Conservation (phyloP, 2,113 vertebrate species). For the Aythya baeri region DNA sequence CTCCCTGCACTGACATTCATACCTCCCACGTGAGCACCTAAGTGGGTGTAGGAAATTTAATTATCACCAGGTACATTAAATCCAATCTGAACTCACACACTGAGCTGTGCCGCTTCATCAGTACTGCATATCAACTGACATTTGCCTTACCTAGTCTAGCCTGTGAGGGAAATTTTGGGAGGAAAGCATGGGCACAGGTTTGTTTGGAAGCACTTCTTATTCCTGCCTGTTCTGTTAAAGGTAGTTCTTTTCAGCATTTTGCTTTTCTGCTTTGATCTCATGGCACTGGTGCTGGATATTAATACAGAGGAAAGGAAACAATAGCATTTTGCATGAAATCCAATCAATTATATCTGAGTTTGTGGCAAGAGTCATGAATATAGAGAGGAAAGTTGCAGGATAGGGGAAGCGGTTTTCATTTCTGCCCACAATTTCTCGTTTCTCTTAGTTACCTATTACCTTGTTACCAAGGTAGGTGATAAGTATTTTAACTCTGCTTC, state of each 20-base stretch:
- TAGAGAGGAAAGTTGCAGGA: background rate
- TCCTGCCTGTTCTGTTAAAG: background rate
- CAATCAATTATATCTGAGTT: background rate
- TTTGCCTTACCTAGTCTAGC: background rate
- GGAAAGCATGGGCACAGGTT: background rate
- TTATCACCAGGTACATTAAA: background rate
- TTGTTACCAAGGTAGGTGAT: background rate
- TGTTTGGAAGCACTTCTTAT: background rate
- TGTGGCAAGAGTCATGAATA: background rate
- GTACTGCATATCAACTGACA: background rate
- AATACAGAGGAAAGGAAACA: background rate
- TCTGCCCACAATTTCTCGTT: background rate
- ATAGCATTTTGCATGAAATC: background rate
- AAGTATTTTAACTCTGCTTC: background rate
- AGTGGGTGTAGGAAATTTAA: background rate
- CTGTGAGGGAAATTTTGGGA: background rate
- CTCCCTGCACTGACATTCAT: background rate
- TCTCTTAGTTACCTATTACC: background rate
- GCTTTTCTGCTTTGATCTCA: background rate
- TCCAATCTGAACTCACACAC: background rate
- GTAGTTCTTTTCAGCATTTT: background rate
- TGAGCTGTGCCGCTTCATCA: accelerated
- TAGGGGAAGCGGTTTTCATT: background rate
- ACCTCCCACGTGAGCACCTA: background rate
- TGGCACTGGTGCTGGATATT: background rate